Conservation (phyloP, 2,888 invertebrate species). For the Folsomia candida region DNA sequence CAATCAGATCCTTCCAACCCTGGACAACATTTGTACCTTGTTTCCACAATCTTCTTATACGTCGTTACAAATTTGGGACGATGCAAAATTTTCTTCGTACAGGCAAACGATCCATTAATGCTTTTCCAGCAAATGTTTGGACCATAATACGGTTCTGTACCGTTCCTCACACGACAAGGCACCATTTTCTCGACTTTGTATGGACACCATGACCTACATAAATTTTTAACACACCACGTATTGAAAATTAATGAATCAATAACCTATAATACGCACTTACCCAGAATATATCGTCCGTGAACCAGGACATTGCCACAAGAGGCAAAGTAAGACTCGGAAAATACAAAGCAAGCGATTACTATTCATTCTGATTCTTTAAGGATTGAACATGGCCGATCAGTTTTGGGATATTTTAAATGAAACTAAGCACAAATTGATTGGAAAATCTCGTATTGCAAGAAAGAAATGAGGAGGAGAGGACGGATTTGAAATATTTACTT, state of each 20-base stretch:
- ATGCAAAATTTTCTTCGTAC: constrained; percentile 46
- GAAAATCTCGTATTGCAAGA: too few relatives aligned
- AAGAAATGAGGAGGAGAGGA: too few relatives aligned
- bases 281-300: constrained; percentile 25
- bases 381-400: too few relatives aligned
- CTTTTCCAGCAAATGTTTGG: constrained; percentile 46
- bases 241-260: too few relatives aligned
- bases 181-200: constrained; percentile 41
- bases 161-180: constrained; percentile 45
- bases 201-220: constrained; percentile 45
- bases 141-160: constrained; percentile 45
- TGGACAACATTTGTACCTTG: constrained; percentile 51
- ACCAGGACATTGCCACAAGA: constrained; percentile 10
- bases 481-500: background rate
- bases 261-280: constrained; percentile 11
- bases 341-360: background rate
- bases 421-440: too few relatives aligned
- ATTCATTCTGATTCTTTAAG: too few relatives aligned
- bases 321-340: background rate
- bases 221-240: background rate
- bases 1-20: constrained; percentile 42
- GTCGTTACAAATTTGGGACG: constrained; percentile 48
- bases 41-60: constrained; percentile 49
- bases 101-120: constrained; percentile 37
- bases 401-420: too few relatives aligned